These are phyloP conservation scores for Drosophila siamana DNA, from an alignment of 2,888 invertebrate species.

Conservation along the genomic window DNA sequence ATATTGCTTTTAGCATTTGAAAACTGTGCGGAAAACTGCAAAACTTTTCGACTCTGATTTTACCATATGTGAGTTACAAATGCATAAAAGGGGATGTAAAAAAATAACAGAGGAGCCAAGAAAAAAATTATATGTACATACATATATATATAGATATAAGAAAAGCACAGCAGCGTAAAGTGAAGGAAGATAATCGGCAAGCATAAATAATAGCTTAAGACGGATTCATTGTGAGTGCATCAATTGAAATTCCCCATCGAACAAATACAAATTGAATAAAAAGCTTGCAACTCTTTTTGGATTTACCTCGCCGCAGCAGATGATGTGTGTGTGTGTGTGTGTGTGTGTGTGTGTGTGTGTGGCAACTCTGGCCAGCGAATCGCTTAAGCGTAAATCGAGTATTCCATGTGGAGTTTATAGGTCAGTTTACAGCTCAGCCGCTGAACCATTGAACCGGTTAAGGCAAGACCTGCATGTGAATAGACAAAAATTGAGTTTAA, in stretches of 20 bases:
- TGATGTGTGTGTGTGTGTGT: too few species aligned
- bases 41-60: slow-evolving; percentile 50
- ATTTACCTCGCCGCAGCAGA: background rate
- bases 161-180: background rate
- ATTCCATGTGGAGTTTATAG: background rate
- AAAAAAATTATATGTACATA: background rate
- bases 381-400: background rate
- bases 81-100: background rate
- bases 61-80: slow-evolving; percentile 20
- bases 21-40: slow-evolving; percentile 35
- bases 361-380: background rate
- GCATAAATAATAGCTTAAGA: slow-evolving; percentile 34
- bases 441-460: background rate
- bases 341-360: too few species aligned
- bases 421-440: background rate
- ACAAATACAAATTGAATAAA: background rate
- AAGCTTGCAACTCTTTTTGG: background rate
- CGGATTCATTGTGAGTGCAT: slow-evolving; percentile 18
- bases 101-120: background rate
- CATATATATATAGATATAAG: background rate
- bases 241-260: slow-evolving; percentile 2
- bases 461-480: background rate
- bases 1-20: slow-evolving; percentile 70
- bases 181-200: slow-evolving; percentile 18
- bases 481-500: background rate